Conservation (phyloP, 2,797 vertebrate genomes). For the Pachyuromys duprasi region DNA sequence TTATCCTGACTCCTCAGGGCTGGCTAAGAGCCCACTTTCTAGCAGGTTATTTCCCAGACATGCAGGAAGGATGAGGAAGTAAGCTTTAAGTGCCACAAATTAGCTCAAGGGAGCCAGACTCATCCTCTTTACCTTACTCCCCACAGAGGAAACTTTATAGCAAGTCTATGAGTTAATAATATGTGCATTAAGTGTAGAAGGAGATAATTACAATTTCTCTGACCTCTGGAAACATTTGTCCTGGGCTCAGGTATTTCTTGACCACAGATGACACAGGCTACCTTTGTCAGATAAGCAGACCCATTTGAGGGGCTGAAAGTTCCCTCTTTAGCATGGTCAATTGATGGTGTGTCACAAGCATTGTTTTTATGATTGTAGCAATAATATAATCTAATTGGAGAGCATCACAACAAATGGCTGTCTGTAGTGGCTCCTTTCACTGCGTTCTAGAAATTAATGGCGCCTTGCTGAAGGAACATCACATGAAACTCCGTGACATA, state of each 20-base stretch:
- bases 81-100: background rate
- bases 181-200: background rate
- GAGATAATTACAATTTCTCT: background rate
- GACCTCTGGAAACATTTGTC: background rate
- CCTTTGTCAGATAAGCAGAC: background rate
- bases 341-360: background rate
- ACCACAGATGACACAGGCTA: background rate
- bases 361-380: slow-evolving; percentile 55
- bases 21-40: background rate
- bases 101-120: background rate
- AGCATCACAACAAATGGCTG: slow-evolving; percentile 65
- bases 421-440: slow-evolving; percentile 24
- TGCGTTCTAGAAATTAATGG: slow-evolving; percentile 72
- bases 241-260: background rate
- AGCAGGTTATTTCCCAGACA: background rate
- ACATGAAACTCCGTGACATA: slow-evolving; percentile 53
- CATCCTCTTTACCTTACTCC: background rate
- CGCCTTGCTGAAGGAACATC: slow-evolving; percentile 18
- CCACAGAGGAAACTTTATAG: background rate
- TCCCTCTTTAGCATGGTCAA: background rate
- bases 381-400: slow-evolving; percentile 54
- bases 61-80: background rate
- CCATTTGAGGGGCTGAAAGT: background rate
- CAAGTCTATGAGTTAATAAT: rapidly evolving
- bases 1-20: too few relatives aligned